These are phyloP conservation scores for Parus major DNA, from an alignment of 2,113 vertebrate genomes.

Conservation along the genomic window DNA sequence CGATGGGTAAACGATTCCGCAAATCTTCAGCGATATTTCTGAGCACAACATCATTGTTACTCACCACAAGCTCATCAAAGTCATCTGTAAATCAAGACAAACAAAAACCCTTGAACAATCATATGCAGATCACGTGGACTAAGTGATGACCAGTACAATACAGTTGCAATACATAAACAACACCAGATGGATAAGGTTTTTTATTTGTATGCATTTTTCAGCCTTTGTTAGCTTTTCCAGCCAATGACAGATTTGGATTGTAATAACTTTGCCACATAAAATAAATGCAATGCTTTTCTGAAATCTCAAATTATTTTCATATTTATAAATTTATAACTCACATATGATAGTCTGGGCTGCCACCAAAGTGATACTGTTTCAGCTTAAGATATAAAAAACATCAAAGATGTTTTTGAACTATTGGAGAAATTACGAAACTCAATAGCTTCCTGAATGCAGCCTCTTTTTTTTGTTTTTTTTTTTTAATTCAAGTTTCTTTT, in stretches of 20 bases:
- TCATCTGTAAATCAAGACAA: conserved; percentile 76
- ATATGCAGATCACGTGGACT: background rate
- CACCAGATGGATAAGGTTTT: conserved; percentile 37
- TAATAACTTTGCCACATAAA: conserved; percentile 58
- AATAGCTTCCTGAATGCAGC: background rate
- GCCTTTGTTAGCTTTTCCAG: conserved; percentile 37
- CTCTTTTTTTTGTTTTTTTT: background rate
- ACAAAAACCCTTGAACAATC: background rate
- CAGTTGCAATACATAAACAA: conserved; percentile 27
- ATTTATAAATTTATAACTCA: conserved; percentile 60
- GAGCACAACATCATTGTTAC: conserved; percentile 82
- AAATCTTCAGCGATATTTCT: conserved; percentile 88
- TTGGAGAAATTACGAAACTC: conserved; percentile 51
- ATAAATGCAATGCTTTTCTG: conserved; percentile 15
- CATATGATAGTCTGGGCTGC: conserved; percentile 23
- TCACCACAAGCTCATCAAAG: conserved; percentile 82
- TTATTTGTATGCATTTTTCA: conserved; percentile 22
- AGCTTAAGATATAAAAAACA: conserved; percentile 63
- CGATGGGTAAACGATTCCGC: conserved; percentile 75
- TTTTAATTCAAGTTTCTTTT: conserved; percentile 23
- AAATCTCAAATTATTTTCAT: conserved; percentile 62
- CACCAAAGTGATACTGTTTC: conserved; percentile 48
- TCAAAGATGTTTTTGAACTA: conserved; percentile 69
- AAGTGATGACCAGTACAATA: background rate
- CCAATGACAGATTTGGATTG: conserved; percentile 26